A percentile compares a stretch with the other conserved stretches of the same genome.
phyloP scores from a whole-genome alignment of 2,113 vertebrate species.

The Geococcyx californianus region DNA sequence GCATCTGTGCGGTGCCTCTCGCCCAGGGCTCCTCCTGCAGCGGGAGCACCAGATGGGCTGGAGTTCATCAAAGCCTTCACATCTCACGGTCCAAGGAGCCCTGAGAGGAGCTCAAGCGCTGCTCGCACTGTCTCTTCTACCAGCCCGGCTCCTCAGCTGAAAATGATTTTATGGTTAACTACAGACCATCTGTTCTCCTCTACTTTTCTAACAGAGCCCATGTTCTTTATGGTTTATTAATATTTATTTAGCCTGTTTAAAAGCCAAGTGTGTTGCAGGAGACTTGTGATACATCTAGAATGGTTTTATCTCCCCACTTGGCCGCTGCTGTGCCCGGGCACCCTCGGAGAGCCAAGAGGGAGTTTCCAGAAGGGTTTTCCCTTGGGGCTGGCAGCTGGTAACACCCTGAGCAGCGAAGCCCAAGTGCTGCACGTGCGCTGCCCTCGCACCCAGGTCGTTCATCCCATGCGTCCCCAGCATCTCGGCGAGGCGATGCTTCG shows the following conservation, averaged over 20 bases:
- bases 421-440: neutral
- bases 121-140: neutral
- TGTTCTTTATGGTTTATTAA: conserved; percentile 16
- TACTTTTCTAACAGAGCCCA: neutral
- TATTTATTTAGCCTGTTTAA: conserved; percentile 49
- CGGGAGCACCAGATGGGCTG: neutral
- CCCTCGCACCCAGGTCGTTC: neutral
- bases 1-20: neutral
- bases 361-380: neutral
- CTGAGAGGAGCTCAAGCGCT: neutral
- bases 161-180: neutral
- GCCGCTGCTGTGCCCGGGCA: neutral
- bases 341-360: neutral
- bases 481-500: rapidly evolving
- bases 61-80: neutral
- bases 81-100: neutral
- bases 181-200: conserved; percentile 32
- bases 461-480: neutral
- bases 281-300: neutral
- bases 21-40: neutral
- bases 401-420: rapidly evolving
- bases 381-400: neutral
- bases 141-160: neutral
- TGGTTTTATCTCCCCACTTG: neutral
- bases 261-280: neutral